These are phyloP conservation scores for Bovichtus diacanthus DNA, from an alignment of 2,797 vertebrate genomes.

Conservation along the genomic window DNA sequence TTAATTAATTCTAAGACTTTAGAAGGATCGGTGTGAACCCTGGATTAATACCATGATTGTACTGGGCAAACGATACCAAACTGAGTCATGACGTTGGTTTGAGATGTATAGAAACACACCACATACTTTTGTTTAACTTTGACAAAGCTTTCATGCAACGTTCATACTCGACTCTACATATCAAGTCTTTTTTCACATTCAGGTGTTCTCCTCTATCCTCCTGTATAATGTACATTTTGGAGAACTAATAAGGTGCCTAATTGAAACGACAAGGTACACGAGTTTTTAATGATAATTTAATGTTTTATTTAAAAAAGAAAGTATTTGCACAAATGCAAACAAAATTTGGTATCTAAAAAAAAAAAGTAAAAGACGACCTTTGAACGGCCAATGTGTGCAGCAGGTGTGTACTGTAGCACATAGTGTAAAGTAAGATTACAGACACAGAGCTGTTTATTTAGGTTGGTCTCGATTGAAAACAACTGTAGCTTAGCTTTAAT, in stretches of 20 bases:
- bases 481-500: conserved; percentile 18
- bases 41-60: not conserved
- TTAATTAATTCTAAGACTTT: too few species aligned
- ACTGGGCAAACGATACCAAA: not conserved
- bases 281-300: not conserved
- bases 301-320: not conserved
- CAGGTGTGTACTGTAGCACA: not conserved
- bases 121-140: not conserved
- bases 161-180: not conserved
- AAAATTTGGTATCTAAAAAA: not conserved
- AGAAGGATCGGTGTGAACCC: too few species aligned
- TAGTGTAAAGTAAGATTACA: conserved; percentile 13
- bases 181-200: not conserved
- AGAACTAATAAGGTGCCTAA: not conserved
- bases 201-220: not conserved
- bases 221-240: not conserved
- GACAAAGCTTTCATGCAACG: not conserved
- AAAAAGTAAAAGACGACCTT: not conserved
- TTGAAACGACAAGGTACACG: not conserved
- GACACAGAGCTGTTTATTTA: conserved; percentile 16
- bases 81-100: conserved; percentile 2
- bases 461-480: conserved; percentile 10
- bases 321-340: not conserved
- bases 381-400: not conserved
- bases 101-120: conserved; percentile 16